phyloP scores from a whole-genome alignment of 2,113 vertebrate species.

The Archocentrus centrarchus region DNA sequence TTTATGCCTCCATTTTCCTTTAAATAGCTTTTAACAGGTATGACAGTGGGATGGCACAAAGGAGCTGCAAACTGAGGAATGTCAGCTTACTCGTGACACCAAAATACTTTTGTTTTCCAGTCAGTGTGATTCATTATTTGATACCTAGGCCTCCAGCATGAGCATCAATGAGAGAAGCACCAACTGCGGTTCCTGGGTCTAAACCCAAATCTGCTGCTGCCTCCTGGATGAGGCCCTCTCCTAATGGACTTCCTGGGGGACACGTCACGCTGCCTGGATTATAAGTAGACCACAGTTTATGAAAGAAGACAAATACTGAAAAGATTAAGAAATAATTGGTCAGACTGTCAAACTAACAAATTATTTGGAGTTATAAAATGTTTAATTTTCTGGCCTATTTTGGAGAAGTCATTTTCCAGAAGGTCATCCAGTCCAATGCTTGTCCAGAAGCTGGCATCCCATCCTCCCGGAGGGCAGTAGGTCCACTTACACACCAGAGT shows the following conservation, averaged over 20 bases:
- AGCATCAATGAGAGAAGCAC: slow-evolving; percentile 94
- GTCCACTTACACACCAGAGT: slow-evolving; percentile 97
- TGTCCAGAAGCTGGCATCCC: slow-evolving; percentile 92
- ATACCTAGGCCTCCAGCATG: slow-evolving; percentile 97
- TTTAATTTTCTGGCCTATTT: slow-evolving; percentile 81
- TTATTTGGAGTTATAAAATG: not conserved
- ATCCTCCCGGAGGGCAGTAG: slow-evolving; percentile 89
- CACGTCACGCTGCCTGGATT: slow-evolving; percentile 85
- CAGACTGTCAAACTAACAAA: not conserved
- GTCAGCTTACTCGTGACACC: not conserved
- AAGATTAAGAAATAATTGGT: not conserved
- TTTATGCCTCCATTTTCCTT: not conserved
- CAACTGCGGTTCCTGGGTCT: slow-evolving; percentile 87
- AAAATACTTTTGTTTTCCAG: not conserved
- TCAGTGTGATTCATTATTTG: not conserved
- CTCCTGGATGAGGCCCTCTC: slow-evolving; percentile 85
- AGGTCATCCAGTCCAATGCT: slow-evolving; percentile 89
- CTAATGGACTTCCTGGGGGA: slow-evolving; percentile 87
- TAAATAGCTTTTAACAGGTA: not conserved
- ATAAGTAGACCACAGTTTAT: not conserved
- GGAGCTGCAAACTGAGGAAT: not conserved
- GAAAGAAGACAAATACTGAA: not conserved
- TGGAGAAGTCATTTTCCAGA: slow-evolving; percentile 86
- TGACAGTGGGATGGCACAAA: fast-evolving
- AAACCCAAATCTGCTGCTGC: slow-evolving; percentile 89